These are phyloP conservation scores for Paratilapia polleni DNA, from an alignment of 2,113 vertebrate species.

Conservation along the genomic window DNA sequence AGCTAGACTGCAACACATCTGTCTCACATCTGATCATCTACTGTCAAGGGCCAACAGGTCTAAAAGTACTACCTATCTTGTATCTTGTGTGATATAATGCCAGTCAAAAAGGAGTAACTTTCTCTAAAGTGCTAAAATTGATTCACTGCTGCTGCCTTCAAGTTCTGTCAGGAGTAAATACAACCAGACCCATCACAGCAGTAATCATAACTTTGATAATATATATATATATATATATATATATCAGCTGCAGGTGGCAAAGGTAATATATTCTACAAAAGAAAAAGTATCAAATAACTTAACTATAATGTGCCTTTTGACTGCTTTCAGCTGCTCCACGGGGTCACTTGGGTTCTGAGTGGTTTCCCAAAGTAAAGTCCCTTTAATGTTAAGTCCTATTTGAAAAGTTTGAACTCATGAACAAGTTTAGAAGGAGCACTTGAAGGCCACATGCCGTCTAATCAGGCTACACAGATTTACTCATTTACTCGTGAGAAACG, in stretches of 20 bases:
- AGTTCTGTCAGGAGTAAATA: neutral
- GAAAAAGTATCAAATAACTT: neutral
- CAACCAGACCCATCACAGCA: neutral
- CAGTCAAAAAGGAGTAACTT: neutral
- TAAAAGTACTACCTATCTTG: neutral
- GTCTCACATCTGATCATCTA: neutral
- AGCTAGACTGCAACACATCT: neutral
- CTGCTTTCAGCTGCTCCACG: neutral
- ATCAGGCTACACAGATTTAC: neutral
- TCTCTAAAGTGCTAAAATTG: neutral
- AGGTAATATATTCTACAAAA: neutral
- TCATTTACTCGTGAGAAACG: neutral
- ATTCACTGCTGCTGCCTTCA: neutral
- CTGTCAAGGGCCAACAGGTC: neutral
- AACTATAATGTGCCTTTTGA: neutral
- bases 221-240: neutral
- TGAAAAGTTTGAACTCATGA: conserved; percentile 4
- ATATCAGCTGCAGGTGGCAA: neutral
- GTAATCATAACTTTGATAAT: neutral
- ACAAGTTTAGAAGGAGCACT: neutral
- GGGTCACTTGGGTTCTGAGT: neutral
- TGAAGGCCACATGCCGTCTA: neutral
- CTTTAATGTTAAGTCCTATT: neutral
- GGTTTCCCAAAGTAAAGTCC: neutral
- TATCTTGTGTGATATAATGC: neutral